Conservation (phyloP, 2,797 vertebrate species). For the Coluber constrictor region DNA sequence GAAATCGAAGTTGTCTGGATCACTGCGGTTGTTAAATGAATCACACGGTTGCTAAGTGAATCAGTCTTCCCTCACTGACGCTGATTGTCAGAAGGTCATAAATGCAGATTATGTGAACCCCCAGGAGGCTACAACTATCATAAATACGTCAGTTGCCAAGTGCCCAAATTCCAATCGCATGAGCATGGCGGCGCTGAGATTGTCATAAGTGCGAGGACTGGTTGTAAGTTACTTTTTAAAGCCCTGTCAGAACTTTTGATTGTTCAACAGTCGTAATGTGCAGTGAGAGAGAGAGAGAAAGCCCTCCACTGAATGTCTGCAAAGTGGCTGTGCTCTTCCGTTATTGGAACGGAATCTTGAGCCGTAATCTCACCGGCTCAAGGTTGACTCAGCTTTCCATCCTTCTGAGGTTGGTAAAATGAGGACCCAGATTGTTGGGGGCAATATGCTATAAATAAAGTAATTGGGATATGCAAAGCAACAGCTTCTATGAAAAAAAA, state of each 20-base stretch:
- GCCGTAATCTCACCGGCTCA: no score
- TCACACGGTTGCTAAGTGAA: background rate
- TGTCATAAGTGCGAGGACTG: background rate
- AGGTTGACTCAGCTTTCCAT: no score
- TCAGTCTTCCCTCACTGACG: background rate
- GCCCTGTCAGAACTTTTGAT: background rate
- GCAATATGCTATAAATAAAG: no score
- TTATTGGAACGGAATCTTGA: background rate
- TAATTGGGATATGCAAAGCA: background rate
- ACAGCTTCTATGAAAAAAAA: background rate
- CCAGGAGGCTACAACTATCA: background rate
- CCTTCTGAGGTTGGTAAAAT: no score
- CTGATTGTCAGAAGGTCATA: no score
- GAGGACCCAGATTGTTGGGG: no score
- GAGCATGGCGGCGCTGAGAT: rapidly evolving
- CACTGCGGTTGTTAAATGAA: background rate
- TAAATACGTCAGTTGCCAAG: background rate
- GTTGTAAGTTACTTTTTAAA: background rate
- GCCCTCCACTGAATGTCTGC: background rate
- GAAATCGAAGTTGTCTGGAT: background rate
- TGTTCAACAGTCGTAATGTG: background rate
- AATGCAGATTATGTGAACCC: no score
- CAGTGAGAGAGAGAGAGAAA: background rate
- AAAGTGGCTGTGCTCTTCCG: background rate
- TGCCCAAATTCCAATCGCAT: background rate